Conservation (phyloP, 2,113 vertebrate genomes). For the Galeopterus variegatus region DNA sequence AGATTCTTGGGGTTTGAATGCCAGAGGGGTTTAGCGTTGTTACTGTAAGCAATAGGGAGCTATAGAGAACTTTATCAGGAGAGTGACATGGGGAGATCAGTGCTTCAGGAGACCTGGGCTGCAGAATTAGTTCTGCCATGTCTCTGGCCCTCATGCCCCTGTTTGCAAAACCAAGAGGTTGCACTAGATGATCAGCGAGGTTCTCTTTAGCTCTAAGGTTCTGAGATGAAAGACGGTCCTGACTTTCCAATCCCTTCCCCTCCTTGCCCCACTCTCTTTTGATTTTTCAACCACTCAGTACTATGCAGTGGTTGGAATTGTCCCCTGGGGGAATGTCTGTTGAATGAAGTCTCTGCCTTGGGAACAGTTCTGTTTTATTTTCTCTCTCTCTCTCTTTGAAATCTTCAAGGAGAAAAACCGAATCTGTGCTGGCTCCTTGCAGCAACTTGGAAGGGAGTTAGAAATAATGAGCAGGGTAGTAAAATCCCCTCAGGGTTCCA, state of each 20-base stretch:
- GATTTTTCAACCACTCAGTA: background rate
- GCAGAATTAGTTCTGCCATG: background rate
- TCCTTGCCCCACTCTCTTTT: background rate
- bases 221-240: background rate
- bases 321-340: background rate
- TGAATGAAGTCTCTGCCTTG: background rate
- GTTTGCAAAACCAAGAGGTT: background rate
- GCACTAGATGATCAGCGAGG: background rate
- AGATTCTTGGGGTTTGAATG: background rate
- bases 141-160: background rate
- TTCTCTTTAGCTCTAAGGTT: background rate
- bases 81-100: background rate
- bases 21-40: background rate
- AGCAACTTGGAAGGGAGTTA: slow-evolving; percentile 23
- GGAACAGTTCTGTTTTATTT: slow-evolving; percentile 21
- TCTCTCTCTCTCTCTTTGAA: slow-evolving; percentile 62
- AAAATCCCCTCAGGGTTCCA: background rate
- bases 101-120: background rate
- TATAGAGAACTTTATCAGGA: background rate
- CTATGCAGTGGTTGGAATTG: background rate
- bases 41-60: background rate
- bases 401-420: slow-evolving; percentile 47
- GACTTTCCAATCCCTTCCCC: background rate
- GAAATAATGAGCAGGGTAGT: slow-evolving; percentile 40
- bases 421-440: background rate